phyloP scores from a whole-genome alignment of 2,888 invertebrate species.

The Drosophila anomelani region DNA sequence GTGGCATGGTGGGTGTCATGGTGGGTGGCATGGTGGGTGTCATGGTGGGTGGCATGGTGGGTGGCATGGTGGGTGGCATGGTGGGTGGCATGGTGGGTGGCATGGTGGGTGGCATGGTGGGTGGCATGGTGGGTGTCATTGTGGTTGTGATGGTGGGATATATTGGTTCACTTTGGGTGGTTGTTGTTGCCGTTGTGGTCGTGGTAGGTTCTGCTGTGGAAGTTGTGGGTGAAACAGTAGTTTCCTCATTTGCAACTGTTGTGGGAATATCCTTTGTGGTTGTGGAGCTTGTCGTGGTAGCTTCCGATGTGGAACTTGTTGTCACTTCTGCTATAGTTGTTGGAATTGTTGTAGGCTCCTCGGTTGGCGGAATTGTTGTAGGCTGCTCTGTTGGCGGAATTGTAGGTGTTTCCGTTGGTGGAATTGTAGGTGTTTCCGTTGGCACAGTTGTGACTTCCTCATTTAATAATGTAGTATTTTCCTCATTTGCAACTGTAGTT shows the following conservation, averaged over 20 bases:
- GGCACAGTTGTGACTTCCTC: not conserved
- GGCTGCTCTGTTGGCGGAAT: not conserved
- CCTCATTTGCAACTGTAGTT: not conserved
- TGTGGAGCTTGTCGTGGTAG: conserved; percentile 2
- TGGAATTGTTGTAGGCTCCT: not conserved
- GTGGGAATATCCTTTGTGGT: conserved; percentile 12
- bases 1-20: no score
- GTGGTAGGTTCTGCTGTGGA: conserved; percentile 17
- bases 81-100: conserved; percentile 16
- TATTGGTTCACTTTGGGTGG: conserved; percentile 12
- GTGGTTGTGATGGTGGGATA: not conserved
- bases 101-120: no score
- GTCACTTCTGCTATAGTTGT: not conserved
- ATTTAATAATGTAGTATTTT: not conserved
- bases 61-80: conserved; percentile 20
- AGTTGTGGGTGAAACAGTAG: not conserved
- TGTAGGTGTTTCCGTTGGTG: conserved; percentile 5
- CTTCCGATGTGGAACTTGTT: conserved; percentile 11
- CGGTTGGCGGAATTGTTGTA: not conserved
- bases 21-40: no score
- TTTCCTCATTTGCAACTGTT: not conserved
- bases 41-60: not conserved
- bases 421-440: conserved; percentile 4
- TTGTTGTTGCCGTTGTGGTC: not conserved
- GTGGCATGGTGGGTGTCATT: not conserved